These are phyloP conservation scores for Delphinapterus leucas DNA, from an alignment of 2,113 vertebrate genomes.

Conservation along the genomic window DNA sequence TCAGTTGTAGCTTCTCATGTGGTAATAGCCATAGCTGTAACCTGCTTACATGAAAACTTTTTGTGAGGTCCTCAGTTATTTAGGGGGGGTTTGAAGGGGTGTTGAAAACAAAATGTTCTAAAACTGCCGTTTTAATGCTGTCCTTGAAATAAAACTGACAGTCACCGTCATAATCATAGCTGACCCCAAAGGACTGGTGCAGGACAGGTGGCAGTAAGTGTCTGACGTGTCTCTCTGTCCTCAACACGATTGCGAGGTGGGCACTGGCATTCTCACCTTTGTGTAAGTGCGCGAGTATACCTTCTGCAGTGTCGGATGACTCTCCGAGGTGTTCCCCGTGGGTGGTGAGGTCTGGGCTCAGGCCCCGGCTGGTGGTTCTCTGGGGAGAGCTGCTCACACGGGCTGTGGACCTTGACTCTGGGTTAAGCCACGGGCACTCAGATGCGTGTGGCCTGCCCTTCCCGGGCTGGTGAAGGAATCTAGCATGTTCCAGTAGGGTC, in stretches of 20 bases:
- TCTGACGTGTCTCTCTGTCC: not conserved
- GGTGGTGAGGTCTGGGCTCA: not conserved
- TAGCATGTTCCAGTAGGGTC: fast-evolving
- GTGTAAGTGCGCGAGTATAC: no score
- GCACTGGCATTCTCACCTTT: fast-evolving
- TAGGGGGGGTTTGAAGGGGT: no score
- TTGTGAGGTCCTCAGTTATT: not conserved
- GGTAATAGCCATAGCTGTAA: not conserved
- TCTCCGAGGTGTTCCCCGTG: not conserved
- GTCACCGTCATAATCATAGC: not conserved
- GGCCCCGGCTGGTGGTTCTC: not conserved
- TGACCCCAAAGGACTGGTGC: fast-evolving
- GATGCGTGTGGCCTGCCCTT: fast-evolving
- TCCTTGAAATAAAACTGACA: not conserved
- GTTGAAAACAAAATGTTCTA: not conserved
- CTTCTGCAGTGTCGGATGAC: not conserved
- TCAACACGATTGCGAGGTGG: fast-evolving
- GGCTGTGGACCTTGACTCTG: not conserved
- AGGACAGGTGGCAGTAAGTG: fast-evolving
- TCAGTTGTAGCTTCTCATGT: not conserved
- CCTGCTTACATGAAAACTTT: not conserved
- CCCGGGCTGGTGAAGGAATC: not conserved
- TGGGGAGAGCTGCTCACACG: not conserved
- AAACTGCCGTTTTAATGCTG: not conserved
- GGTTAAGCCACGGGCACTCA: not conserved